These are phyloP conservation scores for Sceliomorpha sp. DNA, from an alignment of 2,888 invertebrate species.

Conservation along the genomic window DNA sequence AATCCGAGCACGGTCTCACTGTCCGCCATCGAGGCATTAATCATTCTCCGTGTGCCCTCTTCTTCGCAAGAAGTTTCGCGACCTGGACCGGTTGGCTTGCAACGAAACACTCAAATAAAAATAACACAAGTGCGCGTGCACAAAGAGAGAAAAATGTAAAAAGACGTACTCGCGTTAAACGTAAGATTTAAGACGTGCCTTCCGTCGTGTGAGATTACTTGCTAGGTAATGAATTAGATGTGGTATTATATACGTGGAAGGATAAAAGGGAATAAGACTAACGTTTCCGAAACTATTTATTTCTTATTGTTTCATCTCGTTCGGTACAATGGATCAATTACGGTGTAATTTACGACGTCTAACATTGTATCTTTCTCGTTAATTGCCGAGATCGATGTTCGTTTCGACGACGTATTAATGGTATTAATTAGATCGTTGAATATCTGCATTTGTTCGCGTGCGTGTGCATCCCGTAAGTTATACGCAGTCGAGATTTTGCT, in stretches of 20 bases:
- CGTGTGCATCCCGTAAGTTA: slow-evolving; percentile 37
- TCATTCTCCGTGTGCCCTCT: slow-evolving; percentile 61
- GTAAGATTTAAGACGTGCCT: slow-evolving; percentile 17
- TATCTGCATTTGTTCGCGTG: slow-evolving; percentile 14
- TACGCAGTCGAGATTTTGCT: slow-evolving; percentile 35
- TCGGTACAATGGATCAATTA: no score
- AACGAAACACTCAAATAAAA: slow-evolving; percentile 39
- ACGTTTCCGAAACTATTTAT: neutral
- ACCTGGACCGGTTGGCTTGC: slow-evolving; percentile 41
- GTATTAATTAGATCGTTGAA: no score
- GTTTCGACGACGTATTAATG: no score
- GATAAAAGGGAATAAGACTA: neutral
- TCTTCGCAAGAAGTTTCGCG: slow-evolving; percentile 36
- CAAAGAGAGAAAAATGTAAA: slow-evolving; percentile 8
- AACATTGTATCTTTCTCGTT: no score
- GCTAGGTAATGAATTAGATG: slow-evolving; percentile 2
- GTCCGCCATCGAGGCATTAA: slow-evolving; percentile 65
- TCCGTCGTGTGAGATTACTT: slow-evolving; percentile 12
- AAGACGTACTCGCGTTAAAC: slow-evolving; percentile 11
- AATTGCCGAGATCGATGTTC: no score
- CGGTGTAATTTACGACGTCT: no score
- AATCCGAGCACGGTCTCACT: slow-evolving; percentile 61
- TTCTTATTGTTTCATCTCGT: neutral
- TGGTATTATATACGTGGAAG: neutral
- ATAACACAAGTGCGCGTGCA: neutral